Evolutionary conservation across 2,888 invertebrate genomes (phyloP).

Genomic region (Cyaniris semiargus): DNA sequence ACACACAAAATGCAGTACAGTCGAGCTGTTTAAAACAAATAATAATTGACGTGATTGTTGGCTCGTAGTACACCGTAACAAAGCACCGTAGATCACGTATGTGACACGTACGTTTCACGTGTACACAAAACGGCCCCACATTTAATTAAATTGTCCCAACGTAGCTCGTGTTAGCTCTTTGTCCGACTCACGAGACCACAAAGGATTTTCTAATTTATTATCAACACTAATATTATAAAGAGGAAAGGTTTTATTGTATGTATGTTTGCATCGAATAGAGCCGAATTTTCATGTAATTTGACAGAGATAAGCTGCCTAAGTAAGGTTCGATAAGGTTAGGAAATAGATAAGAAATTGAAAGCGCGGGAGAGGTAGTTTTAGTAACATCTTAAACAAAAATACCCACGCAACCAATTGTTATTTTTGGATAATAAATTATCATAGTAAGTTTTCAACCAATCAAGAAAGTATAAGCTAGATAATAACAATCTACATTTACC

Average conservation of each 20-base stretch:
- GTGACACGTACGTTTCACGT: constrained; percentile 11
- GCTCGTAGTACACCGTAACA: constrained; percentile 3
- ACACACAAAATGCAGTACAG: background rate
- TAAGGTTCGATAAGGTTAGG: too few relatives aligned
- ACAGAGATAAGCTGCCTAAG: too few relatives aligned
- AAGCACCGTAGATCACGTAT: background rate
- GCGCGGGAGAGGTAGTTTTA: too few relatives aligned
- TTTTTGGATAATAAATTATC: background rate
- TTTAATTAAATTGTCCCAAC: constrained; percentile 25
- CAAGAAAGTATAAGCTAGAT: background rate
- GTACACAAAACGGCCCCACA: constrained; percentile 2
- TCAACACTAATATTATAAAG: background rate
- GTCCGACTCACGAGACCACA: background rate
- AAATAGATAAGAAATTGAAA: too few relatives aligned
- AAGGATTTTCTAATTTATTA: background rate
- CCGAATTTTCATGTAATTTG: background rate
- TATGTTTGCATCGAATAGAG: background rate
- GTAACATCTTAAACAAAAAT: background rate
- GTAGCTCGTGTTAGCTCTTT: constrained; percentile 11
- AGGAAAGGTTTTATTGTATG: background rate
- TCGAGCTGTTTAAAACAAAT: background rate
- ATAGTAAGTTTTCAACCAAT: background rate
- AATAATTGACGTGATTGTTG: constrained; percentile 2
- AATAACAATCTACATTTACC: too few relatives aligned
- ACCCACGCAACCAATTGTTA: background rate